These are phyloP conservation scores for Steinernema carpocapsae DNA, from an alignment of 2,888 invertebrate genomes.

Conservation along the genomic window DNA sequence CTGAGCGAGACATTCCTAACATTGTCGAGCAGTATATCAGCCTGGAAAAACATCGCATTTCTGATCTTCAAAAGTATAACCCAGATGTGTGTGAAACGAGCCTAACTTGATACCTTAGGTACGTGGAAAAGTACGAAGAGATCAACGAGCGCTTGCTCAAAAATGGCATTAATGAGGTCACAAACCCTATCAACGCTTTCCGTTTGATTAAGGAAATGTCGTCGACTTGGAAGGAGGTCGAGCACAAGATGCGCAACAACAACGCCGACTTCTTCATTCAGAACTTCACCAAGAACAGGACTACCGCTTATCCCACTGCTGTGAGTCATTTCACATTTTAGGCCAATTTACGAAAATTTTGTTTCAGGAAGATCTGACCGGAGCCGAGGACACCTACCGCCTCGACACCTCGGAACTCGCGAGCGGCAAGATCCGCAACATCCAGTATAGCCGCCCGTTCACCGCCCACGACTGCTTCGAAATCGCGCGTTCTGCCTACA, in stretches of 20 bases:
- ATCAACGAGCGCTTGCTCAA: conserved; percentile 60
- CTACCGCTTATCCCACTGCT: conserved; percentile 72
- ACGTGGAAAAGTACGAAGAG: conserved; percentile 56
- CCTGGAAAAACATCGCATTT: conserved; percentile 69
- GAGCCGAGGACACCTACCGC: conserved; percentile 85
- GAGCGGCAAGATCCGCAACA: conserved; percentile 74
- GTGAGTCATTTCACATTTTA: conserved; percentile 70
- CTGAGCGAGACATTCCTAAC: conserved; percentile 70
- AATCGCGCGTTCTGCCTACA: conserved; percentile 89
- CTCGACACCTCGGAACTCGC: conserved; percentile 77
- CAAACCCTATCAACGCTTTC: conserved; percentile 72
- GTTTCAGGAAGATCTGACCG: conserved; percentile 81
- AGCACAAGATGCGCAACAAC: conserved; percentile 61
- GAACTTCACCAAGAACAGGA: conserved; percentile 49
- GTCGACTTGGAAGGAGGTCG: conserved; percentile 52
- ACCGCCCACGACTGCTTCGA: conserved; percentile 93
- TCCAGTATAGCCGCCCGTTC: conserved; percentile 47
- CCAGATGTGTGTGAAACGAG: no score
- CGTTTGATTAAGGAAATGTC: conserved; percentile 72
- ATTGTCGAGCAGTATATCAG: conserved; percentile 70
- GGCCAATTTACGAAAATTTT: no score
- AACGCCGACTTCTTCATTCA: conserved; percentile 56
- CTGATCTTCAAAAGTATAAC: conserved; percentile 53
- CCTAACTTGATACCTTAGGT: no score
- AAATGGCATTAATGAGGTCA: conserved; percentile 66